Conservation (phyloP, 2,113 vertebrate genomes). For the Psephotus haematonotus region DNA sequence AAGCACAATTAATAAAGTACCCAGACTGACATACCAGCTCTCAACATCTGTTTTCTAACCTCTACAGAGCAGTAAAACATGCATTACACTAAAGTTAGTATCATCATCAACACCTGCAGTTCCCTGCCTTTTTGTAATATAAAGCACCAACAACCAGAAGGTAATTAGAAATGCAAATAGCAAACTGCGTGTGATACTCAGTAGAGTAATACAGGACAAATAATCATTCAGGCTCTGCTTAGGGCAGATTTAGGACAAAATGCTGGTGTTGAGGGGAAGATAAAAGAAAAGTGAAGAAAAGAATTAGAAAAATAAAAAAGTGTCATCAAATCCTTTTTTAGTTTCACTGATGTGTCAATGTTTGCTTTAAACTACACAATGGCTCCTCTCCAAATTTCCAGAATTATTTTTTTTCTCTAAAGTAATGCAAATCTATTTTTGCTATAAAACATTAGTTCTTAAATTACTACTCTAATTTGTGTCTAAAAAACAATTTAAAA, state of each 20-base stretch:
- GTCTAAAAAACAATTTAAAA: not conserved
- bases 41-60: not conserved
- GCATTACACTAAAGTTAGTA: not conserved
- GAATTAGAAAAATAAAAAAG: not conserved
- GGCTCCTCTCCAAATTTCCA: not conserved
- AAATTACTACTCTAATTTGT: not conserved
- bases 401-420: not conserved
- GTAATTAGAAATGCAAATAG: not conserved
- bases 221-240: not conserved
- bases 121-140: not conserved
- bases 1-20: not conserved
- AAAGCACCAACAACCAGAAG: not conserved
- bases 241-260: not conserved
- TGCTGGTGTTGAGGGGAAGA: not conserved
- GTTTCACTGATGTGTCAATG: not conserved
- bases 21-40: not conserved
- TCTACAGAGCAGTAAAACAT: not conserved
- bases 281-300: not conserved
- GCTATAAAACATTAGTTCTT: not conserved
- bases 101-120: not conserved
- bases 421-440: not conserved
- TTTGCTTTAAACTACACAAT: not conserved
- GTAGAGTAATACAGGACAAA: not conserved
- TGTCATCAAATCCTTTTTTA: not conserved
- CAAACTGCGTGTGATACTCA: not conserved